These are phyloP conservation scores for Dicentrarchus labrax DNA, from an alignment of 2,113 vertebrate species.

Conservation along the genomic window DNA sequence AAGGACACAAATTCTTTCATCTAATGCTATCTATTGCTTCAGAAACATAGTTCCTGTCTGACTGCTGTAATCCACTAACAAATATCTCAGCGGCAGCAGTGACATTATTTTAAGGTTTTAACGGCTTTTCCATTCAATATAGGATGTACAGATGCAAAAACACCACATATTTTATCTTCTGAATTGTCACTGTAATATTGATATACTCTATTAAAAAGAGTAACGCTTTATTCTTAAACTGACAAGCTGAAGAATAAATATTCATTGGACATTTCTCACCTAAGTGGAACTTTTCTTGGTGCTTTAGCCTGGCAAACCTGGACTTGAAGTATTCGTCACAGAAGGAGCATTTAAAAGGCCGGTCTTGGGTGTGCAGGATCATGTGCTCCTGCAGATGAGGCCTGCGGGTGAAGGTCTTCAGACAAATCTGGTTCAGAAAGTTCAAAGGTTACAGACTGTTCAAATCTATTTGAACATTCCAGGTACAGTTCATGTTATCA, in stretches of 20 bases:
- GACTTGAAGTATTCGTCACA: conserved; percentile 98
- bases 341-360: conserved; percentile 96
- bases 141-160: not conserved
- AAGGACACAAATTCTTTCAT: not conserved
- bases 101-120: not conserved
- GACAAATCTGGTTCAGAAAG: conserved; percentile 88
- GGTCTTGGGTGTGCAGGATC: conserved; percentile 97
- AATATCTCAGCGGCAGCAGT: not conserved
- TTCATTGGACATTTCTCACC: conserved; percentile 74
- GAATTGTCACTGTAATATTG: not conserved
- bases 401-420: conserved; percentile 95
- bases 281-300: conserved; percentile 97
- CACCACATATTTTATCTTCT: not conserved
- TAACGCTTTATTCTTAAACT: not conserved
- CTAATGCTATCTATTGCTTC: not conserved
- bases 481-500: not conserved
- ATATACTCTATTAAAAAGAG: not conserved
- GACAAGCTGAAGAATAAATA: not conserved
- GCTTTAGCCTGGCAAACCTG: conserved; percentile 95
- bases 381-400: conserved; percentile 98
- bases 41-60: not conserved
- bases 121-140: not conserved
- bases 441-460: not conserved
- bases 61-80: not conserved
- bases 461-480: not conserved